Percentiles rank a stretch among this genome's conserved stretches.
Conservation (phyloP, 37 sponge, comb jelly and placozoan species). For the Beroe ovata region DNA sequence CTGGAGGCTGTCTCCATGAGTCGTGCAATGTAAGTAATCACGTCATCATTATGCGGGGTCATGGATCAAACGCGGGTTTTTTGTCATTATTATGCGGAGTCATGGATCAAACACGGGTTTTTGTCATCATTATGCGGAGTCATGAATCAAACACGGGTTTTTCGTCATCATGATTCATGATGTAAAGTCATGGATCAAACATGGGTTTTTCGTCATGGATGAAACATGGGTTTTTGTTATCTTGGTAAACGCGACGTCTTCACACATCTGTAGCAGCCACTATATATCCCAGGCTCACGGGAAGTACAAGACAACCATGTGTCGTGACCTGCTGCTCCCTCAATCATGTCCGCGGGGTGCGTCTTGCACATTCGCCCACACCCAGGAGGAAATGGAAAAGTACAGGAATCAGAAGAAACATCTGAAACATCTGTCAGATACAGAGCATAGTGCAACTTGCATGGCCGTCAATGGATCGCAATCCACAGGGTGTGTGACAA, state of each 20-base stretch:
- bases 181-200: too few relatives aligned
- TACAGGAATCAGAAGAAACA: conserved; percentile 63
- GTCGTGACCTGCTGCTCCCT: conserved; percentile 75
- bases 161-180: too few relatives aligned
- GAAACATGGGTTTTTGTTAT: too few relatives aligned
- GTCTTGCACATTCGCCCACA: conserved; percentile 88
- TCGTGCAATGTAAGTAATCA: conserved; percentile 33
- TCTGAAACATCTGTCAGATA: conserved; percentile 33
- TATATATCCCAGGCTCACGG: too few relatives aligned
- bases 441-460: conserved; percentile 30
- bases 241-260: too few relatives aligned
- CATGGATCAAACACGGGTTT: too few relatives aligned
- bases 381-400: conserved; percentile 81
- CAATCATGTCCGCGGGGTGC: conserved; percentile 82
- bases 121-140: too few relatives aligned
- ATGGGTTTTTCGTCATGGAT: too few relatives aligned
- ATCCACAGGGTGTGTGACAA: not conserved
- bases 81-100: not conserved
- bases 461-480: not conserved
- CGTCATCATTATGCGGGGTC: not conserved
- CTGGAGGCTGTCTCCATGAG: conserved; percentile 25
- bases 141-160: too few relatives aligned
- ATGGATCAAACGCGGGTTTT: not conserved
- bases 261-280: too few relatives aligned
- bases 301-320: conserved; percentile 86